phyloP scores from a whole-genome alignment of 2,113 vertebrate genomes.

The Heteronetta atricapilla region DNA sequence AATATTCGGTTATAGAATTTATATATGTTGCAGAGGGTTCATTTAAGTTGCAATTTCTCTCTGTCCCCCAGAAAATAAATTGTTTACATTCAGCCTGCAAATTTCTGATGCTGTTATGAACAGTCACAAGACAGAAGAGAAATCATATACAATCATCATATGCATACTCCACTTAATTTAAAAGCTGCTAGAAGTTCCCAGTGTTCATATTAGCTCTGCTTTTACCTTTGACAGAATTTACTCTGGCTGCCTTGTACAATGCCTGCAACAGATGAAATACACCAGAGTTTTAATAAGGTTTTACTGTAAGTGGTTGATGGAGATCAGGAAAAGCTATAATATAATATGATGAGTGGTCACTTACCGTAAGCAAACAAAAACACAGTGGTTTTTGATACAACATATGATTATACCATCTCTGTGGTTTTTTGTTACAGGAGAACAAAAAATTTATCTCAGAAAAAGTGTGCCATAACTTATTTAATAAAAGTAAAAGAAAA shows the following conservation, averaged over 20 bases:
- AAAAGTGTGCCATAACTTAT: not conserved
- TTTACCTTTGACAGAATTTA: not conserved
- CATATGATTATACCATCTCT: not conserved
- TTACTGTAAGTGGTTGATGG: not conserved
- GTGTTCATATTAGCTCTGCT: not conserved
- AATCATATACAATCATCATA: not conserved
- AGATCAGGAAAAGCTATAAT: not conserved
- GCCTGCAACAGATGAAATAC: not conserved
- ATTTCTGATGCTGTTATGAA: not conserved
- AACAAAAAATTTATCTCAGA: not conserved
- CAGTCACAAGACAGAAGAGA: not conserved
- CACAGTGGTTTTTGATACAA: not conserved
- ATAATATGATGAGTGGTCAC: not conserved
- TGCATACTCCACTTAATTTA: not conserved
- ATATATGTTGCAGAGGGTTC: not conserved
- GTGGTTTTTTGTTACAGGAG: not conserved
- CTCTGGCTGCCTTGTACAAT: not conserved
- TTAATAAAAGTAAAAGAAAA: not conserved
- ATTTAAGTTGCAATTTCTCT: not conserved
- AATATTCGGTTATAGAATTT: not conserved
- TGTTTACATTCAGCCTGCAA: not conserved
- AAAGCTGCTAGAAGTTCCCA: not conserved
- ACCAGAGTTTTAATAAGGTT: not conserved
- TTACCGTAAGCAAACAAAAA: not conserved
- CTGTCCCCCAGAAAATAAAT: not conserved